Evolutionary conservation across 1,140 invertebrate genomes (phyloP), one percentile per base, ranked within the genome.

Genomic region (Apis laboriosa): DNA sequence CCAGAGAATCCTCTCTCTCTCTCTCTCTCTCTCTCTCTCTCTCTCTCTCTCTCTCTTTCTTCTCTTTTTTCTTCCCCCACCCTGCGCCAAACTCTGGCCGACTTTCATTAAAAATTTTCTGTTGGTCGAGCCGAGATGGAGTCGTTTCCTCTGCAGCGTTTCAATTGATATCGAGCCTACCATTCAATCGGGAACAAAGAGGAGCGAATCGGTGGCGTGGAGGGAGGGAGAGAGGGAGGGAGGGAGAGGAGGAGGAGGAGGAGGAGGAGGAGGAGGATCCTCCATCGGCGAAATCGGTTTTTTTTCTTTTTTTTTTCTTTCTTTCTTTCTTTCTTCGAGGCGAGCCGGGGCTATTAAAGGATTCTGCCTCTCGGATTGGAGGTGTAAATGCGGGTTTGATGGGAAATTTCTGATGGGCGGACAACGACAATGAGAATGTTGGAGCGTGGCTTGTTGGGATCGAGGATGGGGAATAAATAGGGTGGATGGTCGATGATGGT

Each of bases 71-170:
- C 49, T 49, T 12, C 24, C 21, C 9, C 34, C 21, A 13, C 43
- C 24, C 64, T 34, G 34, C 34, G 34, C 34, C 34, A 34, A 34
- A 34, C 34, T 63, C 49, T 53, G 56, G 81, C 76, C 72, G 79
- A 87, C 75, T 87, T 88, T 88, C 86, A 88, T 88, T 88, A 87
- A 88, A 88, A 88, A 84, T 87, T 87, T 84, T 78, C 83, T 85
- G 81, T 87, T 80, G 83, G 77, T n/a, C 70, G 84, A 85, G 68
- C 85, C 76, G 85, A 43, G 34, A 87, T 74, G 64, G 71, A 84
- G 64, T 58, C 74, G 67, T 60, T 56, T 72, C 78, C 68, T 70
- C 64, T 64, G 81, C 63, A 84, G 82, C 75, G 85, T 75, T 70
- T 83, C 86, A 84, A 87, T 87, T 87, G 85, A 87, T 87, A 87